Conservation (phyloP, 2,888 invertebrate species). For the Drosophila prolongata region DNA sequence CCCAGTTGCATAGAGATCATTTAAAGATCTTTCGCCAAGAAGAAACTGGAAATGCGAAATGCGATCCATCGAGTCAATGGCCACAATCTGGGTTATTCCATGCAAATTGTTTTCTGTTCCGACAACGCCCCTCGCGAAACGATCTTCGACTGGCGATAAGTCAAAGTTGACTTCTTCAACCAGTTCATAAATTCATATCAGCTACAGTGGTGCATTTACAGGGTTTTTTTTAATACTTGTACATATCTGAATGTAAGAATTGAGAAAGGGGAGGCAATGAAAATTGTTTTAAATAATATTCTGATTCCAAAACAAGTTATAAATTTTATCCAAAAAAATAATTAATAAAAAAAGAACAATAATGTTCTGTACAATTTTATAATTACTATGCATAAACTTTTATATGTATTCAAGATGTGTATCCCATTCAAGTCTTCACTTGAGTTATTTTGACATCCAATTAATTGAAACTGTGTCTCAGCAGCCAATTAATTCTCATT, state of each 20-base stretch:
- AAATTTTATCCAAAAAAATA: no score
- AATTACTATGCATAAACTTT: no score
- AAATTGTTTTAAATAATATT: no score
- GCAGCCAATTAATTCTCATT: slow-evolving; percentile 28
- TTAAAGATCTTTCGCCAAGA: slow-evolving; percentile 17
- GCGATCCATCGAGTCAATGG: slow-evolving; percentile 37
- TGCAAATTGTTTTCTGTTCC: slow-evolving; percentile 41
- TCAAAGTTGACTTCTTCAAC: slow-evolving; percentile 26
- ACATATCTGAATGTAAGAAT: not conserved
- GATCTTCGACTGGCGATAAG: slow-evolving; percentile 28
- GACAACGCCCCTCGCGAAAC: slow-evolving; percentile 28
- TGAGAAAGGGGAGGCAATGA: no score
- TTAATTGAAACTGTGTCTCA: slow-evolving; percentile 20
- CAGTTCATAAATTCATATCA: not conserved
- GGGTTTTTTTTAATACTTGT: not conserved
- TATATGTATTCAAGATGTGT: no score
- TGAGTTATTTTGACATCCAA: slow-evolving; percentile 17
- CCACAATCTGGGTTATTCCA: slow-evolving; percentile 52
- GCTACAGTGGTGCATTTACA: not conserved
- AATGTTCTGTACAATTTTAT: no score
- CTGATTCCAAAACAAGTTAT: no score
- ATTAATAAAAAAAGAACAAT: no score
- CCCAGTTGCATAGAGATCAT: slow-evolving; percentile 39
- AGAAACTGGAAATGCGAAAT: slow-evolving; percentile 40
- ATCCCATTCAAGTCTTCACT: not conserved